Evolutionary conservation across 2,797 vertebrate species (phyloP).

Genomic region (Malurus splendens): DNA sequence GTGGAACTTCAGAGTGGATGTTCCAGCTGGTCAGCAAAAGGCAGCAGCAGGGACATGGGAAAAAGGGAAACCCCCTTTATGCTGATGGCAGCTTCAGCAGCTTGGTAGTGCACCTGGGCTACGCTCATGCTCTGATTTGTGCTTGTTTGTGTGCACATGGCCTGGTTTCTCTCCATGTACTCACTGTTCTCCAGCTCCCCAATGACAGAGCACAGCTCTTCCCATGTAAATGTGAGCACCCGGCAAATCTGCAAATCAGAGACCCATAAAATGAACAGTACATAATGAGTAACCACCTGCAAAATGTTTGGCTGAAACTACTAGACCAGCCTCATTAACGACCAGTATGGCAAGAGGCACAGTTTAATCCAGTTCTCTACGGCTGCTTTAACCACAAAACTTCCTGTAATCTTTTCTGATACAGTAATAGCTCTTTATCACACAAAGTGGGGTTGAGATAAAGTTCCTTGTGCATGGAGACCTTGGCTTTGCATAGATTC

Average conservation of each 20-base stretch:
- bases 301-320: background rate
- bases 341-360: background rate
- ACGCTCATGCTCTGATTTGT: background rate
- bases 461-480: background rate
- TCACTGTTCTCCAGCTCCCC: background rate
- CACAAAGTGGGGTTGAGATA: background rate
- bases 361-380: background rate
- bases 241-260: background rate
- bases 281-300: background rate
- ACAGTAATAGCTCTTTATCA: background rate
- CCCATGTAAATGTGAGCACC: background rate
- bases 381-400: background rate
- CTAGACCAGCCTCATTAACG: background rate
- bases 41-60: background rate
- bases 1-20: background rate
- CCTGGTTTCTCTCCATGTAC: background rate
- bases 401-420: background rate
- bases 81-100: background rate
- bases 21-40: background rate
- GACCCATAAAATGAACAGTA: background rate
- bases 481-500: background rate
- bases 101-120: background rate
- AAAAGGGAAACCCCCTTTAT: background rate
- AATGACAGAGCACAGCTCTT: background rate
- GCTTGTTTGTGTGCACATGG: background rate